Evolutionary conservation across 2,113 vertebrate genomes (phyloP).

Genomic region (Apteryx mantelli): DNA sequence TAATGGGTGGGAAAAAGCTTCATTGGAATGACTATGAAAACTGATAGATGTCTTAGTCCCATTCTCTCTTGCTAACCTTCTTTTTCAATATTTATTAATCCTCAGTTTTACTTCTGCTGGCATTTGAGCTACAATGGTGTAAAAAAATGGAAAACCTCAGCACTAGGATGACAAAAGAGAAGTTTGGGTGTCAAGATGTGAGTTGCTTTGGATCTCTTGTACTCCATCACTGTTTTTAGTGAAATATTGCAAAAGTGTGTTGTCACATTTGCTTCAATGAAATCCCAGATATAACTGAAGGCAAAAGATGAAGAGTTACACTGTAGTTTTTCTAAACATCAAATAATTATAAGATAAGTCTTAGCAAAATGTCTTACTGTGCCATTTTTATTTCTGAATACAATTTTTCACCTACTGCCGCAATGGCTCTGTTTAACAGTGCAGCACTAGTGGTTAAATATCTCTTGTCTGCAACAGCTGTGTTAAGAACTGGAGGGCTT

Average conservation of each 20-base stretch:
- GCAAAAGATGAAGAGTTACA: conserved; percentile 48
- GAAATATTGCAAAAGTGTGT: background rate
- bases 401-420: conserved; percentile 76
- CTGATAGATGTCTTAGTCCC: background rate
- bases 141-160: background rate
- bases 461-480: conserved; percentile 72
- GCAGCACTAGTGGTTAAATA: conserved; percentile 64
- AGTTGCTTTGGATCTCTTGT: background rate
- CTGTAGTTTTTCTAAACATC: conserved; percentile 76
- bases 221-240: background rate
- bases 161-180: background rate
- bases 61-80: background rate
- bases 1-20: background rate
- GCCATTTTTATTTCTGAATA: conserved; percentile 67
- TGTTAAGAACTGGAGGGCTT: conserved; percentile 62
- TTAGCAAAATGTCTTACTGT: conserved; percentile 57
- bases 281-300: conserved; percentile 69
- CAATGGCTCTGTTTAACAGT: conserved; percentile 54
- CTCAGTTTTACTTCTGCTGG: background rate
- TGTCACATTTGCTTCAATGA: background rate
- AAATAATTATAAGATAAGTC: conserved; percentile 76
- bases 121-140: background rate
- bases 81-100: background rate
- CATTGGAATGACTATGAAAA: background rate
- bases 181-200: background rate